Percentiles rank a stretch among this genome's conserved stretches.
phyloP scores from a whole-genome alignment of 2,888 invertebrate species.

The Keiferia lycopersicella region DNA sequence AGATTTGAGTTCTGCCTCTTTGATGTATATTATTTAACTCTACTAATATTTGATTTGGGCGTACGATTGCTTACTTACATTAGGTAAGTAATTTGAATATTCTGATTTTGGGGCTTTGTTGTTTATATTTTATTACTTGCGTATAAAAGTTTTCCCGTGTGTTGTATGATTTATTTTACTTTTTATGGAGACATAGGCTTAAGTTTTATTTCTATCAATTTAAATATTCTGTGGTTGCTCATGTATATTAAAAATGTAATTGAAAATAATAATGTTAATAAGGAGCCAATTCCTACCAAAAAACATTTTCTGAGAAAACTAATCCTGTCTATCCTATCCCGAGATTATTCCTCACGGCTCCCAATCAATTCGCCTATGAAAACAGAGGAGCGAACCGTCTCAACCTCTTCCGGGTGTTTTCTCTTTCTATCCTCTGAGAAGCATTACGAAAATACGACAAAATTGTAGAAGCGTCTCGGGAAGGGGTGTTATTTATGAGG shows the following conservation, averaged over 20 bases:
- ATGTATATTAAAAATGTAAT: too few species aligned
- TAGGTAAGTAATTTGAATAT: conserved; percentile 24
- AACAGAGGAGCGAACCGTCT: conserved; percentile 34
- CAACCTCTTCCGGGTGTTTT: conserved; percentile 53
- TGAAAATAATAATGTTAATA: conserved; percentile 58
- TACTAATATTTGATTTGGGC: conserved; percentile 30
- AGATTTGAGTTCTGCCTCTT: conserved; percentile 51
- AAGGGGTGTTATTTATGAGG: conserved; percentile 77
- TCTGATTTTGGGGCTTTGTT: conserved; percentile 13
- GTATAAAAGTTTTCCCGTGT: background rate
- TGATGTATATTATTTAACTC: conserved; percentile 35
- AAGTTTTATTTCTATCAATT: too few species aligned
- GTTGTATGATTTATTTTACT: background rate
- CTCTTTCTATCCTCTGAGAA: conserved; percentile 52
- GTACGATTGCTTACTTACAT: conserved; percentile 25
- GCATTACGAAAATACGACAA: conserved; percentile 75
- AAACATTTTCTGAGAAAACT: conserved; percentile 64
- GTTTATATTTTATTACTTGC: background rate
- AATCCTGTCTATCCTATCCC: conserved; percentile 67
- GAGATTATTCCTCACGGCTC: conserved; percentile 67
- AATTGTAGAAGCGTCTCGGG: conserved; percentile 62
- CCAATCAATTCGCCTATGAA: conserved; percentile 74
- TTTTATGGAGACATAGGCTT: too few species aligned
- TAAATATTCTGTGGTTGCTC: too few species aligned
- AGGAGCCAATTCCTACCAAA: conserved; percentile 45